These are phyloP conservation scores for Drosophila austrosaltans DNA, from an alignment of 2,888 invertebrate genomes.

Conservation along the genomic window DNA sequence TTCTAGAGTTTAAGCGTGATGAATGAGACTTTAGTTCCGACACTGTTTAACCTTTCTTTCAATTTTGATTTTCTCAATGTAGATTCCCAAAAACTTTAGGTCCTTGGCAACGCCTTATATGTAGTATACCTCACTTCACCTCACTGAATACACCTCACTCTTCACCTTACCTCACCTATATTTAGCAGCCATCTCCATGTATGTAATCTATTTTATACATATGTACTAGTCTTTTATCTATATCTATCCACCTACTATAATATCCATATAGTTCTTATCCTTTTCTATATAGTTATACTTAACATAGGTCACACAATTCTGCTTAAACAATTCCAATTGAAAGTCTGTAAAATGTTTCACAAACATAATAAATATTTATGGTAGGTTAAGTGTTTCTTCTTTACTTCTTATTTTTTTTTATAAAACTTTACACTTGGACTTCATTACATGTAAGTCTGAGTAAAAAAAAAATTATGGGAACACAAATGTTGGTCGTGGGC, in stretches of 20 bases:
- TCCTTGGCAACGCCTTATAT: slow-evolving; percentile 78
- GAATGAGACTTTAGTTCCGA: slow-evolving; percentile 65
- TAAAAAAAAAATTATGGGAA: slow-evolving; percentile 30
- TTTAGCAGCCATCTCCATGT: slow-evolving; percentile 19
- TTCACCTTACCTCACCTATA: slow-evolving; percentile 1
- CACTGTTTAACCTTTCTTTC: slow-evolving; percentile 42
- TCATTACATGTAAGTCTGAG: slow-evolving; percentile 27
- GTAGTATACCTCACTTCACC: slow-evolving; percentile 47
- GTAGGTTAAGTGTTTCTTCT: slow-evolving; percentile 56
- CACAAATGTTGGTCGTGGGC: slow-evolving; percentile 32
- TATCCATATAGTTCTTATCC: slow-evolving; percentile 24
- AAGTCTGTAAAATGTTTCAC: slow-evolving; percentile 81
- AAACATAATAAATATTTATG: slow-evolving; percentile 80
- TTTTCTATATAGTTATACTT: slow-evolving; percentile 47
- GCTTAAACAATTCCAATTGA: slow-evolving; percentile 71
- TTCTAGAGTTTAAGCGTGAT: slow-evolving; percentile 73
- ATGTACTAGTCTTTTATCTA: slow-evolving; percentile 27
- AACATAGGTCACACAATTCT: slow-evolving; percentile 62
- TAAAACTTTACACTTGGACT: slow-evolving; percentile 27
- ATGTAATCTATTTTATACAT: slow-evolving; percentile 28
- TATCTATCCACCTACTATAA: slow-evolving; percentile 34
- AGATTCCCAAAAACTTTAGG: slow-evolving; percentile 55
- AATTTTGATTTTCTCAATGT: slow-evolving; percentile 52
- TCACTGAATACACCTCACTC: neutral
- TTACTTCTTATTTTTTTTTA: neutral